Evolutionary conservation across 2,888 invertebrate species (phyloP).

Genomic region (Pterostichus madidus): DNA sequence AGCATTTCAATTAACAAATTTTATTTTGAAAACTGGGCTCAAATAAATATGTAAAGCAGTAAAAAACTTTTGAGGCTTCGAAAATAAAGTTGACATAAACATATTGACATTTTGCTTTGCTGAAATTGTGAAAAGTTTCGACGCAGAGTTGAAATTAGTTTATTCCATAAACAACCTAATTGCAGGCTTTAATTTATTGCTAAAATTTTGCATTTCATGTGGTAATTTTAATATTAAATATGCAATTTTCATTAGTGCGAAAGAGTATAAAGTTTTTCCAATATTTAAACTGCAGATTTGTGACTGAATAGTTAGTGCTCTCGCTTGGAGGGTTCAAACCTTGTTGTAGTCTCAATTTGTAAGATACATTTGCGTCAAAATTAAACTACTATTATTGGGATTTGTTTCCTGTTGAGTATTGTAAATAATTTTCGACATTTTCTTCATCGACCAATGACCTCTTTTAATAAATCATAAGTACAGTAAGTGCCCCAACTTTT

Average conservation of each 20-base stretch:
- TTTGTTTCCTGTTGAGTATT: too few relatives aligned
- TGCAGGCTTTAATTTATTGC: constrained; percentile 22
- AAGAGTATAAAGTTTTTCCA: background rate
- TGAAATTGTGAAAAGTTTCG: background rate
- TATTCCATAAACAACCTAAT: constrained; percentile 26
- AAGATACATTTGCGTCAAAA: background rate
- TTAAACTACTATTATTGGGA: background rate
- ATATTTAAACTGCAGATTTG: background rate
- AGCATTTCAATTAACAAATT: background rate
- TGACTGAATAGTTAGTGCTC: background rate
- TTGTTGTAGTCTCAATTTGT: too few relatives aligned
- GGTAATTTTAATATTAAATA: constrained; percentile 16
- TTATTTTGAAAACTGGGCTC: background rate
- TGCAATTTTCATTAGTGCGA: constrained; percentile 4
- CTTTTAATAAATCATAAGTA: too few relatives aligned
- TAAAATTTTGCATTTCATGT: background rate
- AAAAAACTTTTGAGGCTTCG: background rate
- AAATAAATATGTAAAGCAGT: constrained; percentile 4
- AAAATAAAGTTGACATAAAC: background rate
- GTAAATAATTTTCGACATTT: background rate
- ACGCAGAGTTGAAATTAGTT: background rate
- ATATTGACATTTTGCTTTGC: background rate
- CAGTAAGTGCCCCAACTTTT: too few relatives aligned
- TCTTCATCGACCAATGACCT: background rate
- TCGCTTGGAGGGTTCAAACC: background rate